Evolutionary conservation across 2,113 vertebrate genomes (phyloP).

Genomic region (Syrmaticus mikado): DNA sequence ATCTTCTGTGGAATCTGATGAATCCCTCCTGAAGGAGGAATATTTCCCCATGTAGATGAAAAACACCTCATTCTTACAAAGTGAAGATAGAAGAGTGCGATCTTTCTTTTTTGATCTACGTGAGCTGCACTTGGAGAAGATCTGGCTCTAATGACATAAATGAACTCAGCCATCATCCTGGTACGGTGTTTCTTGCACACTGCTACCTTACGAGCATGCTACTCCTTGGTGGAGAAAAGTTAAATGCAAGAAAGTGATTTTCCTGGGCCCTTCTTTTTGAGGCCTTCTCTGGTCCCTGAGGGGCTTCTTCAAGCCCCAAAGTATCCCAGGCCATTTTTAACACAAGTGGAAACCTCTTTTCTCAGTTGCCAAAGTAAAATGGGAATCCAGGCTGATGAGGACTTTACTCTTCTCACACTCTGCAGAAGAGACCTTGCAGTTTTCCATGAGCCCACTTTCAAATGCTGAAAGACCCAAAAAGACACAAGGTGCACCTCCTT

Average conservation of each 20-base stretch:
- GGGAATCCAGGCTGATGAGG: neutral
- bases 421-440: neutral
- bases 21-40: neutral
- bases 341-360: neutral
- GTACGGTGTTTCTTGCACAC: neutral
- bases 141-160: neutral
- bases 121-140: neutral
- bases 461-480: neutral
- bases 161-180: neutral
- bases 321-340: neutral
- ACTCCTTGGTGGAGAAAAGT: fast-evolving
- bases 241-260: neutral
- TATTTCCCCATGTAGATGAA: neutral
- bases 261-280: neutral
- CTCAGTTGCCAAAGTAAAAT: neutral
- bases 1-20: neutral
- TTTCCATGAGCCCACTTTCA: neutral
- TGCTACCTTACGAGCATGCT: neutral
- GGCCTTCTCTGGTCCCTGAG: neutral
- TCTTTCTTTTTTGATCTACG: neutral
- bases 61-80: neutral
- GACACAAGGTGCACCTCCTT: neutral
- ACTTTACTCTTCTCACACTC: neutral
- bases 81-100: neutral
- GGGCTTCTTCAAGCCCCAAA: neutral